These are phyloP conservation scores for Schizopygopsis pylzovi DNA, from an alignment of 2,797 vertebrate genomes.

Conservation along the genomic window DNA sequence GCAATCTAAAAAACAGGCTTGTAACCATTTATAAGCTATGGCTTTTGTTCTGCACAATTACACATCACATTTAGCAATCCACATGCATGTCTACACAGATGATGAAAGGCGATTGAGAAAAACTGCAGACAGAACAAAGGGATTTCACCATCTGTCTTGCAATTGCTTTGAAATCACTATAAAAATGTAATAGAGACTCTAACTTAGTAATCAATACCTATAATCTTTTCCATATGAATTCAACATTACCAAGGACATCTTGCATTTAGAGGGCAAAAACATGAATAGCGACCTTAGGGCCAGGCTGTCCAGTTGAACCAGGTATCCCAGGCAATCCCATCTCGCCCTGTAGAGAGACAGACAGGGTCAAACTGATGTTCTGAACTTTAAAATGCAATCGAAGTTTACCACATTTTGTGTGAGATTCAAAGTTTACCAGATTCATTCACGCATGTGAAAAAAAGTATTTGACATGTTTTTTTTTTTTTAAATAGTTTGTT, in stretches of 20 bases:
- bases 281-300: conserved; percentile 82
- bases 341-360: conserved; percentile 80
- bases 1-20: conserved; percentile 53
- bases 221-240: conserved; percentile 8
- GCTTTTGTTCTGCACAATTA: conserved; percentile 63
- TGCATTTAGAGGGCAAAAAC: conserved; percentile 23
- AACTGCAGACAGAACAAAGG: conserved; percentile 62
- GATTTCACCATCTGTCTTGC: conserved; percentile 58
- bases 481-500: neutral
- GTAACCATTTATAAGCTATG: conserved; percentile 59
- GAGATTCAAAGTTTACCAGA: neutral
- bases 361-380: conserved; percentile 7
- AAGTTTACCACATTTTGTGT: too few relatives aligned
- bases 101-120: conserved; percentile 70
- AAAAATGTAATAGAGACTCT: conserved; percentile 4
- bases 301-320: conserved; percentile 83
- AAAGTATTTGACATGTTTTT: neutral
- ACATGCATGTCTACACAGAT: conserved; percentile 62
- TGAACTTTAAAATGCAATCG: conserved; percentile 1
- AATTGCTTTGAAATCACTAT: conserved; percentile 13
- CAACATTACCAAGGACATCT: neutral
- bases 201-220: conserved; percentile 18
- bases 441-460: neutral
- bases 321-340: conserved; percentile 82
- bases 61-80: conserved; percentile 49